These are phyloP conservation scores for Papilio helenus DNA, from an alignment of 1,140 invertebrate species.

Conservation along the genomic window DNA sequence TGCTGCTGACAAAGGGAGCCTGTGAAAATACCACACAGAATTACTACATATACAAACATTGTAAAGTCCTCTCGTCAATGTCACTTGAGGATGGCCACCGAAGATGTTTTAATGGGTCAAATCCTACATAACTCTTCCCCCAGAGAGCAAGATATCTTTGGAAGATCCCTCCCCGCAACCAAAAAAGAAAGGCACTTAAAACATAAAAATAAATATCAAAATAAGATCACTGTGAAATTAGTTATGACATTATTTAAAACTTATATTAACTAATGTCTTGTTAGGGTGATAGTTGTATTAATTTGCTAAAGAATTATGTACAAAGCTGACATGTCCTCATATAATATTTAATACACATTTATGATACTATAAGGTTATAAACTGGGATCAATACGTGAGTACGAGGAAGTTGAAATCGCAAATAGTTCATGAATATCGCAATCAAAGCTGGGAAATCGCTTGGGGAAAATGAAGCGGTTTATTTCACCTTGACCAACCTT, in stretches of 20 bases:
- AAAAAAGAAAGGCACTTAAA: no score
- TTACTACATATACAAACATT: no score
- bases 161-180: no score
- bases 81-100: no score
- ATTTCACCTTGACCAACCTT: slow-evolving; percentile 6
- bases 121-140: no score
- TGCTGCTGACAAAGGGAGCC: slow-evolving; percentile 64
- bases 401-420: not conserved
- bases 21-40: slow-evolving; percentile 50
- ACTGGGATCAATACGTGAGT: not conserved
- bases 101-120: no score
- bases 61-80: no score
- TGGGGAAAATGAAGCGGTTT: not conserved
- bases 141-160: no score
- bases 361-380: not conserved
- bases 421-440: slow-evolving; percentile 14
- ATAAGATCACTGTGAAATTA: no score
- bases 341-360: not conserved
- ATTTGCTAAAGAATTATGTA: not conserved
- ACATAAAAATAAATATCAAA: no score
- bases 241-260: no score
- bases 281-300: not conserved
- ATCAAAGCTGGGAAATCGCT: slow-evolving; percentile 3
- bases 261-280: no score
- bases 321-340: not conserved